phyloP scores from a whole-genome alignment of 2,797 vertebrate species.

The Chelon labrosus region DNA sequence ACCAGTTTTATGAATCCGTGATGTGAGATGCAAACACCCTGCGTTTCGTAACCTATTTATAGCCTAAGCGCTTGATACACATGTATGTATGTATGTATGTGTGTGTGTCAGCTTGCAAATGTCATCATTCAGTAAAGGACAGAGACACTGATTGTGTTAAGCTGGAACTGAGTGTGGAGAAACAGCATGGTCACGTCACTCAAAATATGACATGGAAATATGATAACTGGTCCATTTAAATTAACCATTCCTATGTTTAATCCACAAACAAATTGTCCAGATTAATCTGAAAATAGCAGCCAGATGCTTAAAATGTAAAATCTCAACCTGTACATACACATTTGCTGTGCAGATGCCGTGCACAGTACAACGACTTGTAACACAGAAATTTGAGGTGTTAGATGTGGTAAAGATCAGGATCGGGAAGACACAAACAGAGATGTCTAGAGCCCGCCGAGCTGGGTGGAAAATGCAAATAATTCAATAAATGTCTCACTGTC shows the following conservation, averaged over 20 bases:
- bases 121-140: too few species aligned
- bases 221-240: not conserved
- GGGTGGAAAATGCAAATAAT: slow-evolving; percentile 1
- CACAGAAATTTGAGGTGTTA: not conserved
- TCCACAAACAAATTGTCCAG: not conserved
- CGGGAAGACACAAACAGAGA: not conserved
- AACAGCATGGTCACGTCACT: not conserved
- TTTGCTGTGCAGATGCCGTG: not conserved
- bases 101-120: too few species aligned
- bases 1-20: not conserved
- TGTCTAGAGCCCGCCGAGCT: not conserved
- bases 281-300: not conserved
- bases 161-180: not conserved
- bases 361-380: not conserved
- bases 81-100: too few species aligned
- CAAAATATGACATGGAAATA: not conserved
- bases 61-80: too few species aligned
- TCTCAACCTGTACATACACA: too few species aligned
- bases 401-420: not conserved
- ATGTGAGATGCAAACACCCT: not conserved
- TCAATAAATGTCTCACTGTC: not conserved
- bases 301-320: too few species aligned
- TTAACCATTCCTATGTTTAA: not conserved
- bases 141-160: not conserved
- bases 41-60: too few species aligned